Evolutionary conservation across 2,113 vertebrate species (phyloP).

Genomic region (Callopanchax toddi): DNA sequence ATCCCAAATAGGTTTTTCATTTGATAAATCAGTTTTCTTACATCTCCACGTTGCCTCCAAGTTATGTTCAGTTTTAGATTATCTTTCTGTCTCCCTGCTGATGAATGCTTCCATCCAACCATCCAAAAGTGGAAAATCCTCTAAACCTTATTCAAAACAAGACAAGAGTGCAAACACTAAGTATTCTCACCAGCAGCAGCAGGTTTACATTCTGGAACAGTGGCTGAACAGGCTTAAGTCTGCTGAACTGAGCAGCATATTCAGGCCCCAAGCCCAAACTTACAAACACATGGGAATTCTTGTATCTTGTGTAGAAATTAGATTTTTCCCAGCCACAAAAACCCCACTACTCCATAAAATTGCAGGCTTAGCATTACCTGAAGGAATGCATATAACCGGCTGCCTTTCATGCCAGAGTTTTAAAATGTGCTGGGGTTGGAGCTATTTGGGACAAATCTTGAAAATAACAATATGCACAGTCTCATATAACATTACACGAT

Average conservation of each 20-base stretch:
- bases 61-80: too few relatives aligned
- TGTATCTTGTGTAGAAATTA: conserved; percentile 27
- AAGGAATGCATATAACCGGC: too few relatives aligned
- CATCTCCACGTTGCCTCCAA: too few relatives aligned
- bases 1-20: too few relatives aligned
- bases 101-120: conserved; percentile 35
- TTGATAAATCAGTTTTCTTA: too few relatives aligned
- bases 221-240: conserved; percentile 48
- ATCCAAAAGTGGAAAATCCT: conserved; percentile 48
- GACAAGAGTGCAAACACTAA: conserved; percentile 27
- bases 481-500: too few relatives aligned
- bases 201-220: conserved; percentile 52
- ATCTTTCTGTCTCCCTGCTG: background rate
- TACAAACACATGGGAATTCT: conserved; percentile 29
- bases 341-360: background rate
- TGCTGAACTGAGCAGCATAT: conserved; percentile 33
- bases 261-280: conserved; percentile 25
- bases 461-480: too few relatives aligned
- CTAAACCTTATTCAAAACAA: conserved; percentile 53
- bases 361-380: too few relatives aligned
- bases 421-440: too few relatives aligned
- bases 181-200: conserved; percentile 22
- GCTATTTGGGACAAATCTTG: too few relatives aligned
- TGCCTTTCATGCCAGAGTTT: too few relatives aligned
- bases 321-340: conserved; percentile 10